Evolutionary conservation across 2,113 vertebrate genomes (phyloP), one percentile per base, ranked within the genome.

Genomic region (Anser brachyrhynchus): DNA sequence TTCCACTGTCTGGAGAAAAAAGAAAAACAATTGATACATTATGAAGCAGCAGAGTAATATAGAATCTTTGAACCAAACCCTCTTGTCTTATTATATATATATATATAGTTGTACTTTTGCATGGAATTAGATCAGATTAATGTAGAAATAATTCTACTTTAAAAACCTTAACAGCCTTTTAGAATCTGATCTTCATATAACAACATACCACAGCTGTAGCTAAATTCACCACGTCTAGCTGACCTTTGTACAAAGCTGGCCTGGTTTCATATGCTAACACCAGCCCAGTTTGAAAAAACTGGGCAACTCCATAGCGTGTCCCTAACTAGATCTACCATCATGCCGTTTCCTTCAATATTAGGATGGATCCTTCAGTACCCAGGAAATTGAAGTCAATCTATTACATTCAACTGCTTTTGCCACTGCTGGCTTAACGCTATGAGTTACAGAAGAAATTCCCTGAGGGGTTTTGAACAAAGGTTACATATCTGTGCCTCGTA

Each of bases 1-100:
- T 95, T 99, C 99, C 98, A 99, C 98, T 6, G 99, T 99, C 99
- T 99, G 98, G 66, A 96, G 97, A 94, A 87, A 77, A 96, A 92
- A 22, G 58, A 79, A 21, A 64, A 58, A 76, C 19, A 92, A 43
- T 2, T 44, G 57, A 86, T n/a, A 22, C 58, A 33, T 84, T 85
- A 80, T 28, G 41, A 39, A 72, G 11, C 10, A 6, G 43, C 25
- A 90, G 13, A 51, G 25, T 19, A 52, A 91, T 26, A 76, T 10
- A 35, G 25, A 80, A 39, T 43, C 21, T 52, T 31, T 46, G 64
- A 92, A 6, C 78, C 20, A 51, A 86, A 64, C 6, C 1, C 9
- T 64, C 52, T 37, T 44, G 9, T 89, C 15, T 66, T 71, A 11
- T 21, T 11, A 35, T 35, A 35, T 35, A 20, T 46, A 46, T 10